Conservation (phyloP, 2,888 invertebrate species). For the Tuberolachnus salignus region DNA sequence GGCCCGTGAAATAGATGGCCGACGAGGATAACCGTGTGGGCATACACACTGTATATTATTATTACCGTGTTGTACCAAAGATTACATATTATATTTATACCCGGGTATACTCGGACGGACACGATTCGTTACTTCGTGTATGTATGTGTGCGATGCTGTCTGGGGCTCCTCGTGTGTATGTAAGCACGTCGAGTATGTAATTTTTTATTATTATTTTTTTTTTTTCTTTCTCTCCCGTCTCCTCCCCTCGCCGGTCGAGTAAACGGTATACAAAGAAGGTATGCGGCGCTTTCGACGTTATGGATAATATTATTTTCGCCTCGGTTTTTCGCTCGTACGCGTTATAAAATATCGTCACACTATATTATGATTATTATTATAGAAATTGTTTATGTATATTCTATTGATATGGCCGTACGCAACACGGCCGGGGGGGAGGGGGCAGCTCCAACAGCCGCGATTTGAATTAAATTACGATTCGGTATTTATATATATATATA, state of each 20-base stretch:
- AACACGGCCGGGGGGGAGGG: no score
- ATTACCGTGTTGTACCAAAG: background rate
- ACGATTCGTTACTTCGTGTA: conserved; percentile 43
- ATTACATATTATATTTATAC: background rate
- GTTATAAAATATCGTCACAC: conserved; percentile 11
- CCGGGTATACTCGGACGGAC: background rate
- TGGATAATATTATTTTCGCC: background rate
- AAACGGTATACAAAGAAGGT: no score
- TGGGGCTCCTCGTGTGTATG: background rate
- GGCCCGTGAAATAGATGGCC: conserved; percentile 18
- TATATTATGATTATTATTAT: background rate
- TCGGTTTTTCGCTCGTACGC: background rate
- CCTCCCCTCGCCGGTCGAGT: background rate
- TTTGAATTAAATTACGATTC: no score
- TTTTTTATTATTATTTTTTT: no score
- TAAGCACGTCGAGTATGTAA: background rate
- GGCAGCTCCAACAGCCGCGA: no score
- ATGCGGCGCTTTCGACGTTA: background rate
- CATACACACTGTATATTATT: background rate
- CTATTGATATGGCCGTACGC: no score
- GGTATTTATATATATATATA: no score
- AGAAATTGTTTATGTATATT: conserved; percentile 1
- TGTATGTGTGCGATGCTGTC: background rate
- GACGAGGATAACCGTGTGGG: conserved; percentile 41
- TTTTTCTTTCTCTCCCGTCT: no score